Base-by-base conservation (phyloP, 2,888 invertebrate genomes). In the Phanerotoma sp. region DNA sequence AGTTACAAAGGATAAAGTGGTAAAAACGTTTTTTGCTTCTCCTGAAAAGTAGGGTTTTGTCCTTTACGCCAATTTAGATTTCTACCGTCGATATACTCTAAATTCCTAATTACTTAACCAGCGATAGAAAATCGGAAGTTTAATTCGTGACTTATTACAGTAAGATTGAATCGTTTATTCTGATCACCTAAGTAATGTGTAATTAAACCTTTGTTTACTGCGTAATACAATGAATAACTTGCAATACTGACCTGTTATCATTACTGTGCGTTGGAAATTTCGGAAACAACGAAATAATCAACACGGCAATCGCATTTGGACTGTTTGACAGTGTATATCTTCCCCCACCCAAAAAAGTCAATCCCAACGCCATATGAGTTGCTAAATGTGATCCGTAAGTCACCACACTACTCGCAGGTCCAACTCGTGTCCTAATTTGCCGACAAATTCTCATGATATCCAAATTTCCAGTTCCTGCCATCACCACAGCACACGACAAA, bases 181-280 rank as follows among this genome's bases (percentile, higher is more conserved):
- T n/a, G n/a, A n/a, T n/a, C n/a, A n/a, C n/a, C n/a, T n/a, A n/a
- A n/a, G n/a, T n/a, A n/a, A n/a, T n/a, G n/a, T n/a, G n/a, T n/a
- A n/a, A n/a, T n/a, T n/a, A n/a, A n/a, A n/a, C n/a, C n/a, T n/a
- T n/a, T n/a, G n/a, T n/a, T n/a, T n/a, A n/a, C n/a, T n/a, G n/a
- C n/a, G n/a, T n/a, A n/a, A n/a, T n/a, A n/a, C n/a, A n/a, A n/a
- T n/a, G n/a, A n/a, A n/a, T n/a, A n/a, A n/a, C n/a, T n/a, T n/a
- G n/a, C n/a, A n/a, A n/a, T n/a, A n/a, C n/a, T n/a, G n/a, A 96
- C 91, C 96, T 87, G 76, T 98, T 98, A 69, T 99, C 98, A 71
- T 93, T 93, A 68, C 95, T 94, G 72, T 96, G 95, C 1, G 91
- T 93, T 15, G 97, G 96, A 78, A 95, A 97, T 75, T 96, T 95